Conservation (phyloP, 2,888 invertebrate species). For the Macrophya annulata region DNA sequence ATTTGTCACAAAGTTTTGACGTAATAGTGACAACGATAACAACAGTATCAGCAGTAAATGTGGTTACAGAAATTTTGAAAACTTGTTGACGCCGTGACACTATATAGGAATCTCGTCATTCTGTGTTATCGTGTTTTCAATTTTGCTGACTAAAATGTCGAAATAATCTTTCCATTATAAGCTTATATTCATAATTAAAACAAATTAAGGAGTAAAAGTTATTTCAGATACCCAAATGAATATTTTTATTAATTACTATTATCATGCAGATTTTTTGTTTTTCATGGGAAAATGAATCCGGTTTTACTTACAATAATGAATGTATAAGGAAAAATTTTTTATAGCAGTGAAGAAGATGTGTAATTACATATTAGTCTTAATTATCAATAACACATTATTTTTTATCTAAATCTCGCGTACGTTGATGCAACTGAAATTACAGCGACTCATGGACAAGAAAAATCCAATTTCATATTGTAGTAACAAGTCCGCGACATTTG, state of each 20-base stretch:
- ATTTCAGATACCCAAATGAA: neutral
- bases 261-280: neutral
- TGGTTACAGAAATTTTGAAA: neutral
- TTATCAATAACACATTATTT: neutral
- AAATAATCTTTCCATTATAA: neutral
- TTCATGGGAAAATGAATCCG: neutral
- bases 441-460: neutral
- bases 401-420: neutral
- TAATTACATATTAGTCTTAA: neutral
- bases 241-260: too few species aligned
- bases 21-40: neutral
- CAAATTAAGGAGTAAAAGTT: neutral
- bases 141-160: neutral
- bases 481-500: constrained; percentile 5
- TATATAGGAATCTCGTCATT: neutral
- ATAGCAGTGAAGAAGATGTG: neutral
- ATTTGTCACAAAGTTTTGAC: neutral
- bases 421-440: neutral
- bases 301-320: neutral
- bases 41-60: neutral
- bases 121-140: constrained; percentile 16
- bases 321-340: too few species aligned
- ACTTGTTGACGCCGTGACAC: constrained; percentile 5
- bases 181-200: neutral
- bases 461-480: neutral